Evolutionary conservation across 2,888 invertebrate species (phyloP), one percentile per base, ranked within the genome.

Genomic region (Microctonus aethiopoides): DNA sequence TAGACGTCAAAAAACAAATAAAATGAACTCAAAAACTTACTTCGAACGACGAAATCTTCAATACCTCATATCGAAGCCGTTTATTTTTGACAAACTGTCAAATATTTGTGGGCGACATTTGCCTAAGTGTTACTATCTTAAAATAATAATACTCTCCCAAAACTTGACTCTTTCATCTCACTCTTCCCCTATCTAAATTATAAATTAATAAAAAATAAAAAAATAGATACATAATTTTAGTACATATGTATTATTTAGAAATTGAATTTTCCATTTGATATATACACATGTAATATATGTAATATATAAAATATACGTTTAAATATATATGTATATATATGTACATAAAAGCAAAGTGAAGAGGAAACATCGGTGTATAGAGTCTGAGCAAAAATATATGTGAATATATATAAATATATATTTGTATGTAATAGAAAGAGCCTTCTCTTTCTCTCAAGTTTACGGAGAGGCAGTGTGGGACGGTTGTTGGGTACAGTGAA

Each of bases 401-500:
- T 74, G 73, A n/a, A n/a, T n/a, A n/a, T n/a, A n/a, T n/a, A n/a
- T n/a, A n/a, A n/a, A n/a, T n/a, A n/a, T n/a, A n/a, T n/a, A n/a
- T n/a, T n/a, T n/a, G n/a, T 20, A 29, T 11, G 52, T 22, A 32
- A 13, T 68, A 67, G 68, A 59, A 64, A 64, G 69, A 69, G 52
- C 66, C 71, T 66, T 39, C 41, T 61, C 57, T 60, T 52, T 68
- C 56, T 61, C 52, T 22, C 51, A 56, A 61, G 64, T 65, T 71
- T 68, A 71, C 72, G 73, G 68, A 39, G 65, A 68, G 74, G 46
- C 70, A 72, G 73, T 71, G 69, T 73, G 76, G 76, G 76, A 73
- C 73, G 76, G 79, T 75, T 78, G 79, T 79, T 74, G 81, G 78
- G n/a, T n/a, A n/a, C 79, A 76, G 79, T 79, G 82, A 83, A 85